Evolutionary conservation across 2,797 vertebrate genomes (phyloP).

Genomic region (Synaphobranchus kaupii): DNA sequence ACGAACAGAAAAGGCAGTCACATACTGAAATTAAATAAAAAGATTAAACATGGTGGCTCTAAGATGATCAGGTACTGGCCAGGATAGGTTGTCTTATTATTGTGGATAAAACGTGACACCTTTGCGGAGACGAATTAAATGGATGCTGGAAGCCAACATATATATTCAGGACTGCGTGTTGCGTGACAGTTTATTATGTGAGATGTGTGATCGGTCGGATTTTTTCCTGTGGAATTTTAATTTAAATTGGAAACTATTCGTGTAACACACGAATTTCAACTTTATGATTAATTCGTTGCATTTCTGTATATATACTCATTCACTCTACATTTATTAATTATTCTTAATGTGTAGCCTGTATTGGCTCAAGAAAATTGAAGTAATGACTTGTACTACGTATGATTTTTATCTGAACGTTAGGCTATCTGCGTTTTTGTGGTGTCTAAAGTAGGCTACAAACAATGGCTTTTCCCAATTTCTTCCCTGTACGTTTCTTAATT

Average conservation of each 20-base stretch:
- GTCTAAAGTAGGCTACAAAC: not conserved
- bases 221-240: not conserved
- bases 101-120: not conserved
- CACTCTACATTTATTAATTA: not conserved
- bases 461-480: not conserved
- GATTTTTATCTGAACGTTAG: not conserved
- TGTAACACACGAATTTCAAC: not conserved
- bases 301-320: not conserved
- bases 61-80: slow-evolving; percentile 30
- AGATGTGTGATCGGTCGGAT: not conserved
- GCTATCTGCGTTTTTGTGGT: not conserved
- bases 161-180: not conserved
- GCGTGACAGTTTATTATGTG: not conserved
- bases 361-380: not conserved
- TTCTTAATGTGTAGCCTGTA: not conserved
- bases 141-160: not conserved
- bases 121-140: not conserved
- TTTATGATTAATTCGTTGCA: not conserved
- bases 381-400: not conserved
- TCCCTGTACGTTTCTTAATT: not conserved
- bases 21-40: slow-evolving; percentile 21
- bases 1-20: not conserved
- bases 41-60: slow-evolving; percentile 22
- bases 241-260: not conserved
- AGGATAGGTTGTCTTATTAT: not conserved